Evolutionary conservation across 2,113 vertebrate species (phyloP), one percentile per base, ranked within the genome.

Genomic region (Chloropsis hardwickii): DNA sequence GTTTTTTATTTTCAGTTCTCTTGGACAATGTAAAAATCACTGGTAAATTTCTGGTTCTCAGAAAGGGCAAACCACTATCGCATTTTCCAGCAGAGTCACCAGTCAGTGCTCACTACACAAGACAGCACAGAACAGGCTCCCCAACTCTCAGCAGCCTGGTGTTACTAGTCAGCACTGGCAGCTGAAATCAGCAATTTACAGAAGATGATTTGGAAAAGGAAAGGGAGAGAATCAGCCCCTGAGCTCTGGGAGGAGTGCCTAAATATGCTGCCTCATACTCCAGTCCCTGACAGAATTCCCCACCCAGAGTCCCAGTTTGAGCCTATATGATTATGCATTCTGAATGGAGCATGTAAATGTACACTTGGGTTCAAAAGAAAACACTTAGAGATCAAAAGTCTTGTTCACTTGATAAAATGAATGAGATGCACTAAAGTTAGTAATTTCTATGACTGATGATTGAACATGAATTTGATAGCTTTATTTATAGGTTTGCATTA

Each of bases 401-500:
- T 51, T 66, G 65, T 45, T 88, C 61, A 54, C 50, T 56, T 77
- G 62, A 57, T 50, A 70, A 76, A 91, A 73, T n/a, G 54, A 83
- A 37, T 0, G 4, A 69, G 51, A 70, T 78, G 29, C 20, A 88
- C 64, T 67, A 37, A 90, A 66, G 60, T 45, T 23, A 84, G 27
- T 66, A 19, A 91, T 70, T 25, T 27, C 25, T 45, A 37, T 15
- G 23, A 77, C 19, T 70, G 50, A 73, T 28, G 23, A 77, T 6
- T 69, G 44, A 77, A 74, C 31, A 50, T 14, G 20, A 39, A 69
- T 48, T 65, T 69, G 28, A 53, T 24, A 57, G 39, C n/a, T 67
- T 92, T 45, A 70, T 67, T 81, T 93, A 35, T 61, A 82, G 47
- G 22, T 62, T 69, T 88, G 81, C 66, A 45, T 23, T 98, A 99